Evolutionary conservation across 2,113 vertebrate species (phyloP).

Genomic region (Ailurus styani): DNA sequence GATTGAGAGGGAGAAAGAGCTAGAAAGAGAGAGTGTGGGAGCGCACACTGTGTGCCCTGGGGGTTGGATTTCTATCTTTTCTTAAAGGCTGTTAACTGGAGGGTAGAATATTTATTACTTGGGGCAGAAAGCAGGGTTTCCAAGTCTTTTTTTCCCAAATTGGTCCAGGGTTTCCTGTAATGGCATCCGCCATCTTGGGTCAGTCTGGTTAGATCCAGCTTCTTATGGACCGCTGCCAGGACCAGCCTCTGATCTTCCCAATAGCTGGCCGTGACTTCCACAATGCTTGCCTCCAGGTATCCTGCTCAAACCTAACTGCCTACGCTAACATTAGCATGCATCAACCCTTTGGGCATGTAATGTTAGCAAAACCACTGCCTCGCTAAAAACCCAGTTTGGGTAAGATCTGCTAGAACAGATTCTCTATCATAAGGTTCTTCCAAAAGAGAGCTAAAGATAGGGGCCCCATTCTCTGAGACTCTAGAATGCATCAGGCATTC

Average conservation of each 20-base stretch:
- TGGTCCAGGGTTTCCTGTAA: not conserved
- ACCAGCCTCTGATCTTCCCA: not conserved
- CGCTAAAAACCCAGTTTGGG: not conserved
- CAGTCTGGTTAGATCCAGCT: not conserved
- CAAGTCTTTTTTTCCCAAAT: not conserved
- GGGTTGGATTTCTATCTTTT: not conserved
- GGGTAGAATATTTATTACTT: not conserved
- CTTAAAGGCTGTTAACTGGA: not conserved
- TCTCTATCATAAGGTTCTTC: not conserved
- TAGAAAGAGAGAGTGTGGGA: not conserved
- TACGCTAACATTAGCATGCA: not conserved
- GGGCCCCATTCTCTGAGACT: not conserved
- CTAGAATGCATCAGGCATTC: not conserved
- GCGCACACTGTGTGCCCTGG: not conserved
- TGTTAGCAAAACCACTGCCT: not conserved
- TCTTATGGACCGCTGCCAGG: not conserved
- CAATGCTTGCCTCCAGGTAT: not conserved
- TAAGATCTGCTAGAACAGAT: not conserved
- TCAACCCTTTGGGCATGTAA: not conserved
- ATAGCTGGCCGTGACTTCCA: not conserved
- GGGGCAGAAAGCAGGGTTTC: not conserved
- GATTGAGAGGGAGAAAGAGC: not conserved
- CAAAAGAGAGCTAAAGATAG: not conserved
- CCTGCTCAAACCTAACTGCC: not conserved
- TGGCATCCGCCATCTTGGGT: not conserved